A percentile compares a stretch with the other conserved stretches of the same genome.
These are phyloP conservation scores for Thermophis baileyi DNA, from an alignment of 2,113 vertebrate genomes.

Conservation along the genomic window DNA sequence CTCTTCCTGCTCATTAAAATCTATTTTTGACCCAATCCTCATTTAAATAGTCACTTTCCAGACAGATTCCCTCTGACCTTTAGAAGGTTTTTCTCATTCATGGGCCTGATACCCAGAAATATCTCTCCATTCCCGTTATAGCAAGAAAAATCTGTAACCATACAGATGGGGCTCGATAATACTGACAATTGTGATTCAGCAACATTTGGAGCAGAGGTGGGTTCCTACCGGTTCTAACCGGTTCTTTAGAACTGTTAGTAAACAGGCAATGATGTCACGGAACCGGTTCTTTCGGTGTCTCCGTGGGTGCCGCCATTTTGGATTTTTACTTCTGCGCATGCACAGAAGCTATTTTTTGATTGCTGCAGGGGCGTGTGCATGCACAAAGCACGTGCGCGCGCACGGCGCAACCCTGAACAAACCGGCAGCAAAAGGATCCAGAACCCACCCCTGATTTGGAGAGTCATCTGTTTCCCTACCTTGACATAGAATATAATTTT, in stretches of 20 bases:
- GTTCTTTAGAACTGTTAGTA: too few relatives aligned
- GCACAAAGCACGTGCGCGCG: too few relatives aligned
- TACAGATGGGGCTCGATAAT: rapidly evolving
- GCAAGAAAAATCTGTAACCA: not conserved
- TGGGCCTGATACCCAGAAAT: not conserved
- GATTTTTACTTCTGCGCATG: too few relatives aligned
- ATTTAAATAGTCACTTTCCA: not conserved
- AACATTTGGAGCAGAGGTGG: not conserved
- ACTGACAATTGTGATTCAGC: not conserved
- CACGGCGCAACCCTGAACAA: too few relatives aligned
- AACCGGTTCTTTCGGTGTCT: too few relatives aligned
- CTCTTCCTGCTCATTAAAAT: not conserved
- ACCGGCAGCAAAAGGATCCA: too few relatives aligned
- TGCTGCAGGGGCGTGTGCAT: too few relatives aligned
- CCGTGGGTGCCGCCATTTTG: too few relatives aligned
- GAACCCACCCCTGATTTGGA: too few relatives aligned
- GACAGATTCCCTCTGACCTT: not conserved
- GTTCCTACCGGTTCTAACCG: too few relatives aligned
- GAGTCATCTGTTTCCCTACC: not conserved
- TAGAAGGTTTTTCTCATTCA: not conserved
- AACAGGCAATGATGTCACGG: too few relatives aligned
- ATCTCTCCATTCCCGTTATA: not conserved
- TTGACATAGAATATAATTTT: not conserved
- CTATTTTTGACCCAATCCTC: not conserved
- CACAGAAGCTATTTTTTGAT: too few relatives aligned